Percentiles rank a stretch among this genome's conserved stretches.
Evolutionary conservation across 2,797 vertebrate species (phyloP).

Genomic region (Neosilurus mollespiculum): DNA sequence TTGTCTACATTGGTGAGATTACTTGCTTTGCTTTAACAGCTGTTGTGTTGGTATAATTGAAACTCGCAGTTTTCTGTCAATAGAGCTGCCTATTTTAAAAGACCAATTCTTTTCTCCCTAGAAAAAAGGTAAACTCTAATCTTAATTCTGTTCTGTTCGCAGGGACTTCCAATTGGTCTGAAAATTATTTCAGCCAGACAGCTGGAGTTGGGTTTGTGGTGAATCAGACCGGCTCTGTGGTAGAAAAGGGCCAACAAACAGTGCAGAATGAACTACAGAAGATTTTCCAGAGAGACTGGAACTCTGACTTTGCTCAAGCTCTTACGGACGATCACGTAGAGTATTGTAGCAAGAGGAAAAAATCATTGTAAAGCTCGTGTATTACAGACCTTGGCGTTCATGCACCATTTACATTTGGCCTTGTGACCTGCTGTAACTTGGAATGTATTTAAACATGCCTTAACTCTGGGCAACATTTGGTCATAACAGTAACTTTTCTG

Average conservation of each 20-base stretch:
- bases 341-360: slow-evolving; percentile 48
- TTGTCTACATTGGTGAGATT: slow-evolving; percentile 76
- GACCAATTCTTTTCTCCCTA: background rate
- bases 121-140: background rate
- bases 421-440: slow-evolving; percentile 22
- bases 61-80: background rate
- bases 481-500: slow-evolving; percentile 29
- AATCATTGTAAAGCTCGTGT: slow-evolving; percentile 16
- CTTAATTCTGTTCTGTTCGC: slow-evolving; percentile 30
- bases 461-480: slow-evolving; percentile 31
- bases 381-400: background rate
- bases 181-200: slow-evolving; percentile 76
- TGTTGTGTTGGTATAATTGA: slow-evolving; percentile 16
- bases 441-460: slow-evolving; percentile 28
- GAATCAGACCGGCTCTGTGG: slow-evolving; percentile 71
- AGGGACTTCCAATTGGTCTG: slow-evolving; percentile 84
- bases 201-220: slow-evolving; percentile 77
- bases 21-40: background rate
- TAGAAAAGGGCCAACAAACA: slow-evolving; percentile 58
- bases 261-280: slow-evolving; percentile 68
- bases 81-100: background rate
- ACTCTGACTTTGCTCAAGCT: slow-evolving; percentile 53
- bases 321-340: slow-evolving; percentile 57
- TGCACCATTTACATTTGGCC: slow-evolving; percentile 6
- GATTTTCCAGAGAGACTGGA: slow-evolving; percentile 77